Base-by-base conservation (phyloP, 2,888 invertebrate genomes). In the Willowsia nigromaculata region DNA sequence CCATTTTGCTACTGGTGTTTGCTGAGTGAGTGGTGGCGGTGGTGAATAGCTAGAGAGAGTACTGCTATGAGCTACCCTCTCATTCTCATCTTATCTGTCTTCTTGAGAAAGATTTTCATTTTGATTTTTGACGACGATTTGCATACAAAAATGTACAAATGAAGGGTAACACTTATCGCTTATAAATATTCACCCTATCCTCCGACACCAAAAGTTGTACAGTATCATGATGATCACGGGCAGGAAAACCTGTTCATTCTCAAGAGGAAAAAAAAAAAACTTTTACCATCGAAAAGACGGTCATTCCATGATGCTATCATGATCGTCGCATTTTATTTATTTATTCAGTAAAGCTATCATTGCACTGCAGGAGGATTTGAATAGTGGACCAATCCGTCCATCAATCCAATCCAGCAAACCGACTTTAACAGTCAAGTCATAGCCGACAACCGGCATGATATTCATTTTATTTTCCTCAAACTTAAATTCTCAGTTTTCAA, bases 1-100 rank as follows among this genome's bases (percentile, higher is more conserved):
- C 74, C 74, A 25, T 74, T 88, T 82, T 80, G 65, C 78, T 84
- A 85, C 68, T 59, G 83, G 78, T 81, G n/a, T 71, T 62, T 88
- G 30, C 25, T 43, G 15, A 33, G 27, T 83, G 9, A 47, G 68
- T 18, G 22, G 5, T 50, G 43, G 11, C 47, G 11, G n/a, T 22
- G 30, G 62, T n/a, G 37, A 68, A 18, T 18, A 68, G n/a, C n/a
- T n/a, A n/a, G n/a, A n/a, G n/a, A n/a, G n/a, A n/a, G n/a, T n/a
- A n/a, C n/a, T n/a, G n/a, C n/a, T n/a, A n/a, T n/a, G n/a, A n/a
- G n/a, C n/a, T n/a, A n/a, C n/a, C n/a, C n/a, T n/a, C 68, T 68
- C n/a, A 30, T 47, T 1, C 40, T 37, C n/a, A 7, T 22, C 18
- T 37, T 68, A 11, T 71, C 43, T 9, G 4, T 11, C 33, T 71